Evolutionary conservation across 2,113 vertebrate genomes (phyloP), one percentile per base, ranked within the genome.

Genomic region (Triplophysa dalaica): DNA sequence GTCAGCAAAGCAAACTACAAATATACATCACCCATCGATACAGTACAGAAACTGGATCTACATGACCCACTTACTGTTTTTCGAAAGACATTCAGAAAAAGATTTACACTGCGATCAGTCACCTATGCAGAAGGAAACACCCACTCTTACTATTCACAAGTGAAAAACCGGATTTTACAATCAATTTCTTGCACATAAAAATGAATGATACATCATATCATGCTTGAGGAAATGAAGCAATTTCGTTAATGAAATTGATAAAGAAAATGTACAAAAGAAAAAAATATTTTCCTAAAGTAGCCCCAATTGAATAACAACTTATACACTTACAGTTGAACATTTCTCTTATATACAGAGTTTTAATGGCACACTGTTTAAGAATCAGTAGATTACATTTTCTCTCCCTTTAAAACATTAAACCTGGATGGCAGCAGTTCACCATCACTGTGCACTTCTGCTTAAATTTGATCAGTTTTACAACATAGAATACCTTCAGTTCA

Each of bases 121-220:
- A 67, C 29, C 65, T 77, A 73, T 61, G 50, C 33, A 17, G 70
- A 22, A 48, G 14, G 70, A 58, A 45, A 22, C 12, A 56, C 26
- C 69, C 81, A 29, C 26, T 21, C 60, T 61, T 85, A 64, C 22
- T 79, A 41, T 70, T 62, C 65, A 79, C 48, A 83, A 76, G 66
- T 81, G 33, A 81, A 60, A 24, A 82, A 38, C 54, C 78, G 43
- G 56, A 81, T 86, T 73, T 85, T 87, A 90, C 89, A 89, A 87
- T 88, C 89, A 89, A 78, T 80, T 88, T 54, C 78, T 80, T 85
- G 54, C 81, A 87, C 68, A 85, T 26, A 60, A 54, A 82, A 80
- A 80, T 70, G 58, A 78, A 68, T 68, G 58, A 80, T 80, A 56
- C 74, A 74, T 73, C 61, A 73, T 24, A 70, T 63, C 81, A 83